Evolutionary conservation across 2,113 vertebrate species (phyloP).

Genomic region (Furnarius figulus): DNA sequence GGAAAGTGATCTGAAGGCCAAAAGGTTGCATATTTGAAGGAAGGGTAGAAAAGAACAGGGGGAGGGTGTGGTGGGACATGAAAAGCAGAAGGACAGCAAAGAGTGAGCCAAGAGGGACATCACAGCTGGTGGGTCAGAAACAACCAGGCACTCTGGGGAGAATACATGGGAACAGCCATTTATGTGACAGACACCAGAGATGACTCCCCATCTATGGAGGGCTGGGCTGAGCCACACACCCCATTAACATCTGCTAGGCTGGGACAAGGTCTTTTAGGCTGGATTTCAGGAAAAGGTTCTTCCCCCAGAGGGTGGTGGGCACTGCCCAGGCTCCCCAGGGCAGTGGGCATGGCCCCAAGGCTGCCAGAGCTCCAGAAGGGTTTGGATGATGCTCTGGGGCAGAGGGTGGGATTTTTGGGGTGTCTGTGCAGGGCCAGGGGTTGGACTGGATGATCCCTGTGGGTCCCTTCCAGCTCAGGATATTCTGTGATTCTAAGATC

Average conservation of each 20-base stretch:
- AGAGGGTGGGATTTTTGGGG: background rate
- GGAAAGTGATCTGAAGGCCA: background rate
- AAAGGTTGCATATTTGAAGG: background rate
- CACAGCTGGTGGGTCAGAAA: background rate
- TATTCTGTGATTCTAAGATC: background rate
- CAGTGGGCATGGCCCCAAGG: background rate
- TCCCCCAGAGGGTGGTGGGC: background rate
- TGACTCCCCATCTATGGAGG: background rate
- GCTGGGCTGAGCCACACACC: background rate
- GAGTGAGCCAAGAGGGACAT: background rate
- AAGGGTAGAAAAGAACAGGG: background rate
- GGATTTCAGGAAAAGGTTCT: background rate
- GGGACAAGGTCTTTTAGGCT: background rate
- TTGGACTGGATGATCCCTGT: background rate
- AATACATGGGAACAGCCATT: background rate
- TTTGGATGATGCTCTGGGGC: background rate
- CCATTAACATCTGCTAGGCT: background rate
- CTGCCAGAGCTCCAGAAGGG: background rate
- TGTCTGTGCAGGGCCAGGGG: background rate
- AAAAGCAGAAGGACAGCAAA: background rate
- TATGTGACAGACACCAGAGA: background rate
- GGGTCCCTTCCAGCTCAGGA: background rate
- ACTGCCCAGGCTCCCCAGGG: background rate
- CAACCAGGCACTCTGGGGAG: fast-evolving
- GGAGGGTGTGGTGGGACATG: background rate